Conservation (phyloP, 2,113 vertebrate species). For the Melanerpes formicivorus region DNA sequence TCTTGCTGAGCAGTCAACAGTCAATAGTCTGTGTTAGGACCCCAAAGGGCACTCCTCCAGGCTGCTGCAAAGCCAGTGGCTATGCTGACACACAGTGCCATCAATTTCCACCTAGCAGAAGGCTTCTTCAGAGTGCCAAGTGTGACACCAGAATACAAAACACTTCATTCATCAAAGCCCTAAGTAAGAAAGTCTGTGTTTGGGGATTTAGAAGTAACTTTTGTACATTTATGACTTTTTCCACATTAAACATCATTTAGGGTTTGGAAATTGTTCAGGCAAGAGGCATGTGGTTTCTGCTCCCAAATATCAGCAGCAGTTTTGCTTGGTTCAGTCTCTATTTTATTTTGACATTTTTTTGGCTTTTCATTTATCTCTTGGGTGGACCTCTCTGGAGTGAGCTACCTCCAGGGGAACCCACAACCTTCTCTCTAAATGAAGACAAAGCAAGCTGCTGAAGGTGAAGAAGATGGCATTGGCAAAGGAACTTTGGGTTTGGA, state of each 20-base stretch:
- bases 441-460: neutral
- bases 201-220: constrained; percentile 63
- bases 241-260: constrained; percentile 68
- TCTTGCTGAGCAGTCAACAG: constrained; percentile 1
- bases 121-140: constrained; percentile 28
- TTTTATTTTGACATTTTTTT: constrained; percentile 40
- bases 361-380: constrained; percentile 47
- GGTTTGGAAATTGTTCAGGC: constrained; percentile 69
- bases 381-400: constrained; percentile 26
- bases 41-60: neutral
- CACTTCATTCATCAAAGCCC: constrained; percentile 67
- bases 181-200: constrained; percentile 56
- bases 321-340: constrained; percentile 53
- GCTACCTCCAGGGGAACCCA: neutral
- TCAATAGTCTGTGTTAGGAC: neutral
- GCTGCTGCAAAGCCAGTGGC: neutral
- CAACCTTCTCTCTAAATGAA: neutral
- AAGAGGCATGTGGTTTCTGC: constrained; percentile 56
- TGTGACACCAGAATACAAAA: constrained; percentile 42
- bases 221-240: constrained; percentile 65
- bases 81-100: constrained; percentile 9
- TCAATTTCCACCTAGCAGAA: constrained; percentile 50
- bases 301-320: constrained; percentile 33
- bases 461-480: neutral
- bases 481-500: neutral